Evolutionary conservation across 2,888 invertebrate species (phyloP).

Genomic region (Xestia xanthographa): DNA sequence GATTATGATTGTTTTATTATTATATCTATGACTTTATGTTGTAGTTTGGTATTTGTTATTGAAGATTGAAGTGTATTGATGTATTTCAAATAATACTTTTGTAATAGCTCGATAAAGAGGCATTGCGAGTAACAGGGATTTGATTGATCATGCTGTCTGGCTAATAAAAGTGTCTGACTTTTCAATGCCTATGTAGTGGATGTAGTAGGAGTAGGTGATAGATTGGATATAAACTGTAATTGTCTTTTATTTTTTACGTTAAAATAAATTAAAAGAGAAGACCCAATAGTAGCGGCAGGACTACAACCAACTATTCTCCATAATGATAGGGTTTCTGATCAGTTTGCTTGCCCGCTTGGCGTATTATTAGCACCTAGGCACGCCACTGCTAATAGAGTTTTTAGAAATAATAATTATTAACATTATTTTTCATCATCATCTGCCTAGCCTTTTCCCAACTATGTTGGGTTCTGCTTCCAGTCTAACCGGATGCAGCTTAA

Average conservation of each 20-base stretch:
- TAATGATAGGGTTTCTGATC: too few relatives aligned
- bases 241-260: too few relatives aligned
- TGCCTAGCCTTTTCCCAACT: too few relatives aligned
- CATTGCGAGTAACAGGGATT: background rate
- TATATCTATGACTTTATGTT: background rate
- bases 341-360: too few relatives aligned
- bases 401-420: too few relatives aligned
- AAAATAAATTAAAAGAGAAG: too few relatives aligned
- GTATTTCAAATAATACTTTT: background rate
- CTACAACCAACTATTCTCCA: too few relatives aligned
- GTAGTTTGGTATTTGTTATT: constrained; percentile 1
- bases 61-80: background rate
- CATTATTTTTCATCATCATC: too few relatives aligned
- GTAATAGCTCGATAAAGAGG: background rate
- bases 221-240: background rate
- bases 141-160: background rate
- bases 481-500: too few relatives aligned
- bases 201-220: background rate
- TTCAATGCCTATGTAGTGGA: background rate
- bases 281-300: background rate
- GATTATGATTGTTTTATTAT: constrained; percentile 5
- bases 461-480: too few relatives aligned
- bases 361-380: too few relatives aligned
- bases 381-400: background rate
- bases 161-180: background rate